Evolutionary conservation across 2,888 invertebrate genomes (phyloP).

Genomic region (Galeruca laticollis): DNA sequence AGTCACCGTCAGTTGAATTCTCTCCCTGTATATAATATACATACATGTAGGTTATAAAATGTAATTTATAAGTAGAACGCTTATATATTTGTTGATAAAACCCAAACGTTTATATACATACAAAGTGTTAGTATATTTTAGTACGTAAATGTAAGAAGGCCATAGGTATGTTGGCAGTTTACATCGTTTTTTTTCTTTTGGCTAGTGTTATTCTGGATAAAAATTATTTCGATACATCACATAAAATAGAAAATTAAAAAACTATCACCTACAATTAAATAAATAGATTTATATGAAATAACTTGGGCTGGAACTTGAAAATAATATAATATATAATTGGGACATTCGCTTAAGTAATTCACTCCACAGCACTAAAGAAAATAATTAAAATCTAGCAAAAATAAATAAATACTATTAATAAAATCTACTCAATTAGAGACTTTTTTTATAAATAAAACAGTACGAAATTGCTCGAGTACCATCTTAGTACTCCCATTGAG

Average conservation of each 20-base stretch:
- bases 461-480: neutral
- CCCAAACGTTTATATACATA: constrained; percentile 29
- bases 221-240: constrained; percentile 47
- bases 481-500: constrained; percentile 92
- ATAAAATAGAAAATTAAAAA: constrained; percentile 42
- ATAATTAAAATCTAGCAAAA: constrained; percentile 5
- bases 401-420: constrained; percentile 9
- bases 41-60: neutral
- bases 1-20: neutral
- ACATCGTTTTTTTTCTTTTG: constrained; percentile 38
- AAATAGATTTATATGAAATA: constrained; percentile 51
- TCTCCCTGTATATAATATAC: constrained; percentile 5
- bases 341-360: no score
- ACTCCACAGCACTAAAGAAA: constrained; percentile 2
- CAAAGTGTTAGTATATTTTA: constrained; percentile 18
- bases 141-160: constrained; percentile 48
- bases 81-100: constrained; percentile 14
- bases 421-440: neutral
- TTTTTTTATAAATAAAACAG: neutral
- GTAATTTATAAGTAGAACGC: neutral
- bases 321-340: constrained; percentile 48
- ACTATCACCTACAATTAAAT: constrained; percentile 45
- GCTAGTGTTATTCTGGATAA: constrained; percentile 45
- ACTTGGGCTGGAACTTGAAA: constrained; percentile 43
- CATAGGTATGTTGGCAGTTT: constrained; percentile 51